Evolutionary conservation across 2,113 vertebrate genomes (phyloP), one percentile per base, ranked within the genome.

Genomic region (Syngnathus floridae): DNA sequence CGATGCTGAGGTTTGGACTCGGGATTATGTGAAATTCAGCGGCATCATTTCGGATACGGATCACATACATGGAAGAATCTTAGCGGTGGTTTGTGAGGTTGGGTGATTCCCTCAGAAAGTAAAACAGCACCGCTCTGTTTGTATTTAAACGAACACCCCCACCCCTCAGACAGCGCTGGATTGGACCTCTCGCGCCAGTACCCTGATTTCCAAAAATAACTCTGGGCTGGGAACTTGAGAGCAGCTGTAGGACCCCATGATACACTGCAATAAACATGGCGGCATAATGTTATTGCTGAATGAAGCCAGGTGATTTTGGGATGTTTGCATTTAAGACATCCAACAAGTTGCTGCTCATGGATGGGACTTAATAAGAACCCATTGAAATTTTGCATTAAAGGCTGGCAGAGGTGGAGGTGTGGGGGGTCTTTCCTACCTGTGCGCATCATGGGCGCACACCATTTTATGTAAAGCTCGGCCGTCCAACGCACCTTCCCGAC

Each of bases 401-500:
- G 26, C 26, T 31, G 26, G 26, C 26, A 3, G 26, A 3, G 26
- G 26, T 31, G 26, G 31, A 62, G 63, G 16, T 26, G 7, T n/a
- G 11, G 26, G 16, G 70, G 59, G 7, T 19, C n/a, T 21, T 60
- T 43, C 69, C 60, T 36, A 66, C 64, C 41, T 67, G 55, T 14
- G 55, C 36, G 65, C 21, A 54, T 54, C 16, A 54, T 8, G 22
- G 64, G 2, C 4, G 64, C 63, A 12, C 26, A 49, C 35, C 51
- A 31, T 31, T 3, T 26, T 72, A 59, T 13, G n/a, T 37, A 2
- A 43, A 62, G 60, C 36, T 35, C 4, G 55, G 58, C n/a, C 65
- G 65, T 43, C 41, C 16, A 36, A 87, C 83, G 74, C 79, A 90
- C 88, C 85, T 88, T 21, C 84, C 84, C 84, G 73, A 43, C 75